Conservation (phyloP, 2,113 vertebrate genomes). For the Pelusios castaneus region DNA sequence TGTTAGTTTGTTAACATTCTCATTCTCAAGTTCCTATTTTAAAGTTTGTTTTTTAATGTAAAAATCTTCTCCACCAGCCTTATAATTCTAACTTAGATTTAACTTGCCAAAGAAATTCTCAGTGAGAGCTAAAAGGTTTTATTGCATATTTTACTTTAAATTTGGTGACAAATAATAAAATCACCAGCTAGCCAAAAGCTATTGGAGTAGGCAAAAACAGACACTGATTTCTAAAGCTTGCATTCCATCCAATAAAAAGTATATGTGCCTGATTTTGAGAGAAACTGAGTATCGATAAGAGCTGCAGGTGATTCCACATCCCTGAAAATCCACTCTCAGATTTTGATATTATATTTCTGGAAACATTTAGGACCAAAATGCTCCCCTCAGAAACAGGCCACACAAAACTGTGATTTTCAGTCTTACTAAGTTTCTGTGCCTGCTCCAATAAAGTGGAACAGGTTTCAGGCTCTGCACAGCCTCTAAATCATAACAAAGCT, state of each 20-base stretch:
- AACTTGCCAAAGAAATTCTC: neutral
- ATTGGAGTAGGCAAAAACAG: neutral
- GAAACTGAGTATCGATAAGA: neutral
- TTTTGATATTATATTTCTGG: neutral
- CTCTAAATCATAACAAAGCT: neutral
- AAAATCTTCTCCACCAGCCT: neutral
- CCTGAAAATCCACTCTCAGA: neutral
- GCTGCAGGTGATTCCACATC: neutral
- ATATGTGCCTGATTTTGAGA: neutral
- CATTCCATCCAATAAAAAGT: neutral
- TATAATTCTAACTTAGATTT: neutral
- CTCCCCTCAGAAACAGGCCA: neutral
- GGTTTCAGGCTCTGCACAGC: neutral
- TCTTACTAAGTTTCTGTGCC: neutral
- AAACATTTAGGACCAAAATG: neutral
- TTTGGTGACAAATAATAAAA: neutral
- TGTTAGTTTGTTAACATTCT: neutral
- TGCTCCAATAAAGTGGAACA: fast-evolving
- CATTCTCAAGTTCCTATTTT: neutral
- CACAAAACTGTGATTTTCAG: neutral
- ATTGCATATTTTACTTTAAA: neutral
- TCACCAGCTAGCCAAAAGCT: neutral
- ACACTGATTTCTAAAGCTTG: neutral
- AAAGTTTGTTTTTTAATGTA: neutral
- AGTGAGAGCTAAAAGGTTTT: neutral